A percentile compares a stretch with the other conserved stretches of the same genome.
These are phyloP conservation scores for Amniataba percoides DNA, from an alignment of 2,797 vertebrate genomes.

Conservation along the genomic window DNA sequence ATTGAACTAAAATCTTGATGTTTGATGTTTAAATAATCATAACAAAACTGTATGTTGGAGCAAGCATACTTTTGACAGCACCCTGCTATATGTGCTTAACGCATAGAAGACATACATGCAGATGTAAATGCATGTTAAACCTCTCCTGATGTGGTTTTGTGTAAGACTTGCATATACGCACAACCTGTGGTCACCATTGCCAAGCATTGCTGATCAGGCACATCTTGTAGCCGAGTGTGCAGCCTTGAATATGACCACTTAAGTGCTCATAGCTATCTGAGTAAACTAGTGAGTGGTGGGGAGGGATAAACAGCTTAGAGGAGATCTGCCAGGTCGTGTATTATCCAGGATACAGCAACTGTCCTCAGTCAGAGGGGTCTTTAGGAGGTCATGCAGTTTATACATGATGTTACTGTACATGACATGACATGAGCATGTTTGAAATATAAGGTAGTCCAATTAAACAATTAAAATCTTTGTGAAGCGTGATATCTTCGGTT, in stretches of 20 bases:
- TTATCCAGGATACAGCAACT: constrained; percentile 10
- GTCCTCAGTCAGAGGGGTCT: neutral
- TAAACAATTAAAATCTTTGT: neutral
- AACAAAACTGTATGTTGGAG: too few relatives aligned
- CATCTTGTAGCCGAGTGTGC: neutral
- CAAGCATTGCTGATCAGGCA: neutral
- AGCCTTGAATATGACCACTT: neutral
- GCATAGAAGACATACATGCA: too few relatives aligned
- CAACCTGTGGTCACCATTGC: neutral
- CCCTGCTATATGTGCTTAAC: too few relatives aligned
- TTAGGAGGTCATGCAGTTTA: neutral
- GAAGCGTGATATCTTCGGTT: neutral
- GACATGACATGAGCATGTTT: neutral
- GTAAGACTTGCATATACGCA: neutral
- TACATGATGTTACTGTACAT: neutral
- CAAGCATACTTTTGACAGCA: too few relatives aligned
- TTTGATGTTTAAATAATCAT: too few relatives aligned
- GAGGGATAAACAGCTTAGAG: constrained; percentile 24
- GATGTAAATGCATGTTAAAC: neutral
- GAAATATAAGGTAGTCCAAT: neutral
- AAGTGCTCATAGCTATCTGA: neutral
- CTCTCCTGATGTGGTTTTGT: neutral
- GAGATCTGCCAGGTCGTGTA: constrained; percentile 11
- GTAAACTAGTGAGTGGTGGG: neutral
- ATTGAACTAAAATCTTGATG: too few relatives aligned